Percentiles rank a stretch among this genome's conserved stretches.
Conservation (phyloP, 2,113 vertebrate genomes). For the Amphilophus citrinellus region DNA sequence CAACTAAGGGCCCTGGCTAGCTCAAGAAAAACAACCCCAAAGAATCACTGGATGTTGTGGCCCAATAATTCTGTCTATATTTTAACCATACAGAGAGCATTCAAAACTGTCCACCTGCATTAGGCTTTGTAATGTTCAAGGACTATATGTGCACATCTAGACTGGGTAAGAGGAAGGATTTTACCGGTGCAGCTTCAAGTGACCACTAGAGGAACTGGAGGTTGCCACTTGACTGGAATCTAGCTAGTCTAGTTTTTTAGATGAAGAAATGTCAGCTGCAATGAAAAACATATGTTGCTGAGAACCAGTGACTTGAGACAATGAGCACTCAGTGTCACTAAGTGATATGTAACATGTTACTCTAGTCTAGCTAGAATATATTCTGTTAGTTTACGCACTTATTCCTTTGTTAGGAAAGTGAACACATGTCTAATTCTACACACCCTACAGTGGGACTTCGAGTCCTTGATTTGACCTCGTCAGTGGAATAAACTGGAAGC, state of each 20-base stretch:
- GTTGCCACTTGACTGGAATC: too few relatives aligned
- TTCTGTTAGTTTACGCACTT: conserved; percentile 26
- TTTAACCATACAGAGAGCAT: too few relatives aligned
- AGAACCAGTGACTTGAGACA: conserved; percentile 2
- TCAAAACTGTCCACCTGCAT: too few relatives aligned
- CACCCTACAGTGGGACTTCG: not conserved
- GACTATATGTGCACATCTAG: too few relatives aligned
- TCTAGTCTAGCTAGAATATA: not conserved
- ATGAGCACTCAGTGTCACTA: not conserved
- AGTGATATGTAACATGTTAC: too few relatives aligned
- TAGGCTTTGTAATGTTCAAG: too few relatives aligned
- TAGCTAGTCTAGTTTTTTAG: too few relatives aligned
- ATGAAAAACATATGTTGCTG: not conserved
- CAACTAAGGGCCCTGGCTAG: too few relatives aligned
- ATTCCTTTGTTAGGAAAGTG: conserved; percentile 25
- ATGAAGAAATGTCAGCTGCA: not conserved
- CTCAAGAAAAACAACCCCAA: too few relatives aligned
- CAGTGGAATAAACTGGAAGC: conserved; percentile 31
- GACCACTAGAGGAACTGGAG: not conserved
- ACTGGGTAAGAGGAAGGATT: not conserved
- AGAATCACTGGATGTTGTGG: too few relatives aligned
- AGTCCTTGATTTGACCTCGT: conserved; percentile 56
- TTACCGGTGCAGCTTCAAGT: not conserved
- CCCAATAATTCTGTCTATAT: not conserved
- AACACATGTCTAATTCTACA: conserved; percentile 25